Evolutionary conservation across 2,797 vertebrate genomes (phyloP).

Genomic region (Sitta carolinensis): DNA sequence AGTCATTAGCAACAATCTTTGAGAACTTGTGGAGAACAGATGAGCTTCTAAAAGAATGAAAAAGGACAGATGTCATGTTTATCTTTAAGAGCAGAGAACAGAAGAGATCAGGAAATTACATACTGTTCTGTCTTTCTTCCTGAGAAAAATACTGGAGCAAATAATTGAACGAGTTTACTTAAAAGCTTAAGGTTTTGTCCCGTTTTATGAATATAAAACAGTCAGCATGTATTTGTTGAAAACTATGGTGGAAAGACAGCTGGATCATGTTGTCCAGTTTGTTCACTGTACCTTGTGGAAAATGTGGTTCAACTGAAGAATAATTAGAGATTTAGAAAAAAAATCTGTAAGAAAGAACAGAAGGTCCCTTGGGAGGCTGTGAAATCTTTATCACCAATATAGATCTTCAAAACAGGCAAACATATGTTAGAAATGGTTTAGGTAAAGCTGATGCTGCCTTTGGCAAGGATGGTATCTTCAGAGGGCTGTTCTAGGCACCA

Average conservation of each 20-base stretch:
- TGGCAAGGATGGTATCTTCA: slow-evolving; percentile 63
- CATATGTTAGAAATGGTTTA: slow-evolving; percentile 70
- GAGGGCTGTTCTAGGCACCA: slow-evolving; percentile 54
- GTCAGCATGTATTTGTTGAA: neutral
- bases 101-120: slow-evolving; percentile 7
- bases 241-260: neutral
- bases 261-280: slow-evolving; percentile 51
- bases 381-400: slow-evolving; percentile 73
- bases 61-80: slow-evolving; percentile 7
- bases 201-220: neutral
- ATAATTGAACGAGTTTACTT: neutral
- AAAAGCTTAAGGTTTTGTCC: neutral
- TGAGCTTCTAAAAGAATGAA: slow-evolving; percentile 21
- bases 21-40: slow-evolving; percentile 13
- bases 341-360: slow-evolving; percentile 66
- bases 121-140: slow-evolving; percentile 8
- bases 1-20: neutral
- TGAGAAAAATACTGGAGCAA: slow-evolving; percentile 8
- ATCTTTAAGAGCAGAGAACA: slow-evolving; percentile 4
- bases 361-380: slow-evolving; percentile 69
- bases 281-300: slow-evolving; percentile 45
- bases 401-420: slow-evolving; percentile 72
- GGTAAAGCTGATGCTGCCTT: slow-evolving; percentile 72
- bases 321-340: slow-evolving; percentile 69
- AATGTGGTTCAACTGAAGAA: slow-evolving; percentile 69